Evolutionary conservation across 2,113 vertebrate genomes (phyloP).

Genomic region (Alouatta palliata): DNA sequence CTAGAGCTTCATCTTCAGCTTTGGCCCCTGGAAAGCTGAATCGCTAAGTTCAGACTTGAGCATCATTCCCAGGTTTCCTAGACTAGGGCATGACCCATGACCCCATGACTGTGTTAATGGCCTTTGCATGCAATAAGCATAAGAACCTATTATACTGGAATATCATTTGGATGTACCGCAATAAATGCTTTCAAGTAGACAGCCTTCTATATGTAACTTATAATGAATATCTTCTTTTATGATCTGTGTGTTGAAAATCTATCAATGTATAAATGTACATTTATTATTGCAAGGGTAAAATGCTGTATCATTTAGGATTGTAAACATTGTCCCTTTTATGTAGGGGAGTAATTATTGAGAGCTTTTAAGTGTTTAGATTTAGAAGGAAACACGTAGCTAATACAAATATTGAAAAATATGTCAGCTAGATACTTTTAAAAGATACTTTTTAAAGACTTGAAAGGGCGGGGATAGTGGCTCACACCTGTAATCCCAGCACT

Average conservation of each 20-base stretch:
- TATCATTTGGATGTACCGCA: background rate
- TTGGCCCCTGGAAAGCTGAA: background rate
- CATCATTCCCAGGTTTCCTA: background rate
- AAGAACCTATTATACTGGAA: no score
- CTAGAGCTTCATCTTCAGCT: background rate
- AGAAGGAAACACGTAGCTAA: background rate
- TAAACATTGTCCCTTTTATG: background rate
- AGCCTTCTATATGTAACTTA: background rate
- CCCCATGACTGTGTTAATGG: no score
- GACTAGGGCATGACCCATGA: background rate
- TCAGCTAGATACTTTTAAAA: background rate
- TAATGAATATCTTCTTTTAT: background rate
- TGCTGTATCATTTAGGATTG: background rate
- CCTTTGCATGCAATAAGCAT: background rate
- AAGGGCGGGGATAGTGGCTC: no score
- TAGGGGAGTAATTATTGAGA: conserved; percentile 3
- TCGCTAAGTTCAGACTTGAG: background rate
- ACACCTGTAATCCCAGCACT: no score
- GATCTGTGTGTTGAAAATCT: background rate
- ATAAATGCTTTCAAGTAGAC: background rate
- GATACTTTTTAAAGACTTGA: background rate
- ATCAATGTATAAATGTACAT: background rate
- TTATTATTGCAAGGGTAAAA: background rate
- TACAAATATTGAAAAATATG: background rate
- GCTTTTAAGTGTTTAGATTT: background rate